phyloP scores from a whole-genome alignment of 1,140 invertebrate genomes.

The Metaphire vulgaris region DNA sequence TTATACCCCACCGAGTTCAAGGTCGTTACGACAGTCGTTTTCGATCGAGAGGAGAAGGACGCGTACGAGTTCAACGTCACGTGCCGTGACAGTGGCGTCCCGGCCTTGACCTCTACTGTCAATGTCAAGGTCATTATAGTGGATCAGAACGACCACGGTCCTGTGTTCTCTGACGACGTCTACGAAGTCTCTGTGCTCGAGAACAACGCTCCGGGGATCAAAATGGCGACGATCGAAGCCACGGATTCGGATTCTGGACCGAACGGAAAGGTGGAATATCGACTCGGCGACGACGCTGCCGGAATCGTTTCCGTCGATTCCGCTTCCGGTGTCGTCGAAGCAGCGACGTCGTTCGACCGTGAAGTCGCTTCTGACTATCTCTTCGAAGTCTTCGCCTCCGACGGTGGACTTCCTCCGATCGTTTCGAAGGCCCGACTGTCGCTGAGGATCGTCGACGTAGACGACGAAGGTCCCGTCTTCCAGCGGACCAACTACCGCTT shows the following conservation, averaged over 20 bases:
- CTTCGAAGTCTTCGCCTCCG: slow-evolving; percentile 15
- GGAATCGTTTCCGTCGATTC: neutral
- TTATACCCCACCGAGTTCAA: slow-evolving; percentile 24
- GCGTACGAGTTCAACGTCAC: slow-evolving; percentile 3
- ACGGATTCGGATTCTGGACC: slow-evolving; percentile 12
- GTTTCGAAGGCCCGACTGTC: neutral
- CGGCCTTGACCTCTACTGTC: slow-evolving; percentile 2
- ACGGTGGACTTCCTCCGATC: neutral
- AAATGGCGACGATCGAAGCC: slow-evolving; percentile 9
- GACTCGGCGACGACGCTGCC: neutral
- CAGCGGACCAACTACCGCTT: slow-evolving; percentile 8
- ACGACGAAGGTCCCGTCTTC: slow-evolving; percentile 28
- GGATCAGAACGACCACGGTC: neutral
- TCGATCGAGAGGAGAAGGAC: slow-evolving; percentile 1
- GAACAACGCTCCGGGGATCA: slow-evolving; percentile 21
- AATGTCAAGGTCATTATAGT: slow-evolving; percentile 1
- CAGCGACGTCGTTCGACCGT: slow-evolving; percentile 16
- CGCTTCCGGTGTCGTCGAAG: slow-evolving; percentile 5
- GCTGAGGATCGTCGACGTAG: slow-evolving; percentile 13
- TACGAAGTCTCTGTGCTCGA: slow-evolving; percentile 21
- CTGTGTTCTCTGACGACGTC: slow-evolving; percentile 6
- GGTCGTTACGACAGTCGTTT: slow-evolving; percentile 15
- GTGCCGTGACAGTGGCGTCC: slow-evolving; percentile 8
- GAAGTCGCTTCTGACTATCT: slow-evolving; percentile 13
- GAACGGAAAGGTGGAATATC: slow-evolving; percentile 1